phyloP scores from a whole-genome alignment of 37 sponge, comb jelly and placozoan genomes.

The Aplysina aerophoba region DNA sequence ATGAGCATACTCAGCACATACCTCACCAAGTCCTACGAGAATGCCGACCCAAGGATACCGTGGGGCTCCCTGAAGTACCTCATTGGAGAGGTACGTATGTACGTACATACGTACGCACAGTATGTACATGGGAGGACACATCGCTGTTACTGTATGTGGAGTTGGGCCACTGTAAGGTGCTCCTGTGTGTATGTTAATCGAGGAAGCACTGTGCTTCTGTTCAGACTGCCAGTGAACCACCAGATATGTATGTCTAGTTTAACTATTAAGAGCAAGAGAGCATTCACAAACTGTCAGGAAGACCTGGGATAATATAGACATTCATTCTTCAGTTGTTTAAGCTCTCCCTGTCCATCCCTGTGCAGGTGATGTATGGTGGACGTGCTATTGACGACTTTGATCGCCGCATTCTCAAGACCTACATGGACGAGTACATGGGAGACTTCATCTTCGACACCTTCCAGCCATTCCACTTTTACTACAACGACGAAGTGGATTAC shows the following conservation, averaged over 20 bases:
- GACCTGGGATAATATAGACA: too few species aligned
- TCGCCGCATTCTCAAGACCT: conserved; percentile 92
- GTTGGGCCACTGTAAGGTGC: conserved; percentile 1
- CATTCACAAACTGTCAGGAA: too few species aligned
- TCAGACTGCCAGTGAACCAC: not conserved
- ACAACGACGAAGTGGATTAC: conserved; percentile 87
- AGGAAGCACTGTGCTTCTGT: not conserved
- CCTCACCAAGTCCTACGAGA: conserved; percentile 88
- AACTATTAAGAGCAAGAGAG: not conserved
- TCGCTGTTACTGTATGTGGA: not conserved
- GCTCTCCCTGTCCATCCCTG: not conserved
- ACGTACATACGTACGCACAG: not conserved
- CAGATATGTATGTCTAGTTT: not conserved
- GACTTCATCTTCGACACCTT: conserved; percentile 99
- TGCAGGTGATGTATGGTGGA: conserved; percentile 98
- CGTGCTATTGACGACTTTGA: conserved; percentile 99
- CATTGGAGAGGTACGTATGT: conserved; percentile 87
- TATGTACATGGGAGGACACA: not conserved
- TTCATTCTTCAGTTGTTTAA: too few species aligned
- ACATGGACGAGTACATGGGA: conserved; percentile 99
- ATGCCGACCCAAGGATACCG: conserved; percentile 91
- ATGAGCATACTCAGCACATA: conserved; percentile 95
- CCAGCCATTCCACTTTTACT: conserved; percentile 99
- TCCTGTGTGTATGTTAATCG: not conserved
- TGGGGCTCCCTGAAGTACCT: conserved; percentile 99